Evolutionary conservation across 2,888 invertebrate genomes (phyloP), one percentile per base, ranked within the genome.

Genomic region (Dichetophora obliterata): DNA sequence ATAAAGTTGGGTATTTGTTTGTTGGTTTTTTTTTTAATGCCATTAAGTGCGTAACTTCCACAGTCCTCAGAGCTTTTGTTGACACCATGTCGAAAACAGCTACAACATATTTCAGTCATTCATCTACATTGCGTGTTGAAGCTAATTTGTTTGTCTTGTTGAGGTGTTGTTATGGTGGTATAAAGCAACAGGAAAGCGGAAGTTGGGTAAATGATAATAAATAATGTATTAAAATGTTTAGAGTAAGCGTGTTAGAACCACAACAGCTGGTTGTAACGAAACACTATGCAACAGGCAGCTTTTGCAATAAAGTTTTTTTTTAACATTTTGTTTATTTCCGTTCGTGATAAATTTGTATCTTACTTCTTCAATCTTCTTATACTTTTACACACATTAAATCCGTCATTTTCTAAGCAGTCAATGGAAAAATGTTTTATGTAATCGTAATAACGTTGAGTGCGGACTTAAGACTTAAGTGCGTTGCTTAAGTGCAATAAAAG

Each of bases 71-170:
- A 19, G 57, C 11, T 24, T 22, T 2, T 22, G 22, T 59, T 22
- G 57, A 19, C 19, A 3, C 54, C 6, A 54, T 8, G 54, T 59
- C 57, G 57, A 19, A 14, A 3, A 43, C 43, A 27, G 3, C 24
- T 2, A 5, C 9, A 22, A 22, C 59, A 59, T 16, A 14, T n/a
- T n/a, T n/a, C n/a, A 59, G 59, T 59, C 24, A 27, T 59, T 27
- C 59, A 59, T 59, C 59, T 5, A 27, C 16, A 27, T 59, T 59
- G 24, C 5, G 5, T 22, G 59, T 24, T 11, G 24, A 0, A 27
- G 27, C 59, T 59, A 59, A 59, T 59, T 59, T 59, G 59, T 59
- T 59, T 59, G 27, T 59, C 59, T 27, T 22, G 59, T 59, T 59
- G 24, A 1, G 59, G 27, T 11, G 59, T 24, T 59, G 24, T 2